Percentiles rank a stretch among this genome's conserved stretches.
These are phyloP conservation scores for Drosophila buzzatii DNA, from an alignment of 2,888 invertebrate genomes.

Conservation along the genomic window DNA sequence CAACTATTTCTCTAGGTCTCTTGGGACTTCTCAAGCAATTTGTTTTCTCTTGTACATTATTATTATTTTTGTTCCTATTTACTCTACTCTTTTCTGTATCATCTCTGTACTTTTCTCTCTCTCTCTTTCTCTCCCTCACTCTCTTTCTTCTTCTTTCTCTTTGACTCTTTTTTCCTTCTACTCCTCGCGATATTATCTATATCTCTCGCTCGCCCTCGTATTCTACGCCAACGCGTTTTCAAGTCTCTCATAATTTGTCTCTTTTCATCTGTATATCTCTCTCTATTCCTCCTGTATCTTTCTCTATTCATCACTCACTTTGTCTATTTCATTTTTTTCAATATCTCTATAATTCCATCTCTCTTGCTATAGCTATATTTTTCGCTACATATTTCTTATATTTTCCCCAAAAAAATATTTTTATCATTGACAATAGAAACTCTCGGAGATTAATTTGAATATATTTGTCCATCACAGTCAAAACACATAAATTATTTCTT, in stretches of 20 bases:
- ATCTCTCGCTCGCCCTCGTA: no score
- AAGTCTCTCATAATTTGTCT: no score
- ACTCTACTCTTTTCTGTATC: not conserved
- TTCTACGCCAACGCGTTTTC: no score
- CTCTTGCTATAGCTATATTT: not conserved
- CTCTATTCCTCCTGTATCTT: no score
- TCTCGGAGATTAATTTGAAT: slow-evolving; percentile 1
- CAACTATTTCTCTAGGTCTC: not conserved
- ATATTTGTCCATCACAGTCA: not conserved
- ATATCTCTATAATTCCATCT: not conserved
- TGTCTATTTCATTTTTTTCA: no score
- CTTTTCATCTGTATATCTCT: no score
- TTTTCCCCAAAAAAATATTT: not conserved
- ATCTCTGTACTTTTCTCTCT: not conserved
- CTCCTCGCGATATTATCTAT: no score
- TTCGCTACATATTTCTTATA: not conserved
- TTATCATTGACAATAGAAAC: not conserved
- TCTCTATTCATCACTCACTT: no score
- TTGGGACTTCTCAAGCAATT: not conserved
- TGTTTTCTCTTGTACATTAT: not conserved
- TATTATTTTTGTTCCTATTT: not conserved
- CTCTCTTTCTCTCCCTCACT: not conserved
- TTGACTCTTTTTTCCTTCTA: no score
- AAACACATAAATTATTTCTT: slow-evolving; percentile 5
- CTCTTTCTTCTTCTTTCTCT: no score